phyloP scores from a whole-genome alignment of 2,797 vertebrate species.

The Octomys mimax region DNA sequence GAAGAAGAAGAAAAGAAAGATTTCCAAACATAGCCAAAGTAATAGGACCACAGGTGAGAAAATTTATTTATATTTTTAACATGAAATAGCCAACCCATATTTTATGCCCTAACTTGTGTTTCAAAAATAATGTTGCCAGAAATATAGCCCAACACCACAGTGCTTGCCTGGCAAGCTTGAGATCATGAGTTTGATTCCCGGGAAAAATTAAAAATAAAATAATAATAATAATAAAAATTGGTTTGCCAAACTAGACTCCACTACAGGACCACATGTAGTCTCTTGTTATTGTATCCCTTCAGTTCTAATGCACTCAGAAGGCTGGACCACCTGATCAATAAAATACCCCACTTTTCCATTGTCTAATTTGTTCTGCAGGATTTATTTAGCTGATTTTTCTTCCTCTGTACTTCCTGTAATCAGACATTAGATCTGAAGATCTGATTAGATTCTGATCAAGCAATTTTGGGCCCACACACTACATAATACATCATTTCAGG shows the following conservation, averaged over 20 bases:
- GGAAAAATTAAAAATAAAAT: too few species aligned
- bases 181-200: too few species aligned
- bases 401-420: background rate
- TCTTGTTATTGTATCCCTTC: background rate
- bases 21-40: conserved; percentile 60
- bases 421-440: conserved; percentile 10
- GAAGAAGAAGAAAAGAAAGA: background rate
- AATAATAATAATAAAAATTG: background rate
- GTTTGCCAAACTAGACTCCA: conserved; percentile 28
- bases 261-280: background rate
- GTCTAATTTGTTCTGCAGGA: background rate
- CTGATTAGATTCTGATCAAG: background rate
- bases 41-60: background rate
- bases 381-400: conserved; percentile 39
- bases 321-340: background rate
- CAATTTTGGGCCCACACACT: background rate
- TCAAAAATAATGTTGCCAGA: background rate
- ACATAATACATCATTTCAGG: background rate
- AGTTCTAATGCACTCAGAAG: background rate
- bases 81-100: background rate
- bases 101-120: background rate
- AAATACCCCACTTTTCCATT: background rate
- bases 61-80: conserved; percentile 35
- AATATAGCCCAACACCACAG: too few species aligned
- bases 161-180: too few species aligned